These are phyloP conservation scores for Oxycera nigricornis DNA, from an alignment of 2,888 invertebrate species.

Conservation along the genomic window DNA sequence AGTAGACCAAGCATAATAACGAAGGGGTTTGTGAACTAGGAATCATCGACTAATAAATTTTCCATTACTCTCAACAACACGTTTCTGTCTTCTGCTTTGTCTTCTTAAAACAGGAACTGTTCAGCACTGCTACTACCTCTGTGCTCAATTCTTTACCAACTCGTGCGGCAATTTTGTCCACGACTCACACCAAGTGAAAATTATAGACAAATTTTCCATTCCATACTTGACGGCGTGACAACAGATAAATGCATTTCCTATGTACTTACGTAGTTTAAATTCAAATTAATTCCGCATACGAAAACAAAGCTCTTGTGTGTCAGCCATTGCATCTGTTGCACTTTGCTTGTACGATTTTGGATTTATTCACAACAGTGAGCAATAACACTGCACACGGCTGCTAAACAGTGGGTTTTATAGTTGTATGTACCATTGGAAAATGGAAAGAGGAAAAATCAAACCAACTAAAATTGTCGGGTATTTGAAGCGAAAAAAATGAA, in stretches of 20 bases:
- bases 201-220: background rate
- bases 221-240: background rate
- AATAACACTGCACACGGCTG: too few relatives aligned
- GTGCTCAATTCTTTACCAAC: background rate
- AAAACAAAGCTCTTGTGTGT: background rate
- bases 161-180: background rate
- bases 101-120: background rate
- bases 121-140: background rate
- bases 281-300: background rate
- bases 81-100: background rate
- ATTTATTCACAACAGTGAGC: too few relatives aligned
- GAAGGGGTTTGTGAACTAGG: too few relatives aligned
- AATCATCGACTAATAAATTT: too few relatives aligned
- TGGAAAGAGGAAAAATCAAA: too few relatives aligned
- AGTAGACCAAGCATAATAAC: too few relatives aligned
- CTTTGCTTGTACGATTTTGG: too few relatives aligned
- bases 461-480: too few relatives aligned
- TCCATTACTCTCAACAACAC: background rate
- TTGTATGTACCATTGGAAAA: too few relatives aligned
- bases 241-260: conserved; percentile 4
- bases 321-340: background rate
- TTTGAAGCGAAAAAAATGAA: too few relatives aligned
- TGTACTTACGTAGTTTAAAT: background rate
- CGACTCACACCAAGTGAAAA: background rate
- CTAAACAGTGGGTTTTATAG: too few relatives aligned